These are phyloP conservation scores for Brienomyrus brachyistius DNA, from an alignment of 2,113 vertebrate species.

Conservation along the genomic window DNA sequence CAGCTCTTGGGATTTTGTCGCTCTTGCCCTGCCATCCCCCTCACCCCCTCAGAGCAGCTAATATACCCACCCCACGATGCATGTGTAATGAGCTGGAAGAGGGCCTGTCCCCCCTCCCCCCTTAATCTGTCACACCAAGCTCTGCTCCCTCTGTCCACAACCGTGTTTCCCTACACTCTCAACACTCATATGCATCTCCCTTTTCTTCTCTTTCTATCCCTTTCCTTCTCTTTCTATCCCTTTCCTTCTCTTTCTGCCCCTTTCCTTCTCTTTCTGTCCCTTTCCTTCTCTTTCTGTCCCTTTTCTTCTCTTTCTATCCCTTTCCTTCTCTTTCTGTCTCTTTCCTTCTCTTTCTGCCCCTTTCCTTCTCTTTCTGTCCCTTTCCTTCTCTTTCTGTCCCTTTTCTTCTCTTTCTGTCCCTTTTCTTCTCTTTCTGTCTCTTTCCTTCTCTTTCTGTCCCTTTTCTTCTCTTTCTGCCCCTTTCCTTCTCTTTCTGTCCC, in stretches of 20 bases:
- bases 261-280: neutral
- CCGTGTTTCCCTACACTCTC: neutral
- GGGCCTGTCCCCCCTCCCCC: neutral
- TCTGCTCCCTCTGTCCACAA: neutral
- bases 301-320: too few species aligned
- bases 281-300: neutral
- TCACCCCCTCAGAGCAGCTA: neutral
- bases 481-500: too few species aligned
- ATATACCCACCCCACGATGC: conserved; percentile 31
- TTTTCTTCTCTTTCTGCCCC: too few species aligned
- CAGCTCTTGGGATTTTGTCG: neutral
- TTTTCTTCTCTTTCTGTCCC: neutral
- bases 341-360: too few species aligned
- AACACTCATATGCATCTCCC: neutral
- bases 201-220: neutral
- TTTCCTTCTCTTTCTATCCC: neutral
- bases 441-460: neutral
- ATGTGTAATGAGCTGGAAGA: conserved; percentile 32
- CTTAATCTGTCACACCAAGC: conserved; percentile 12
- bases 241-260: neutral
- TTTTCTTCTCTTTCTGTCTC: too few species aligned
- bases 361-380: too few species aligned
- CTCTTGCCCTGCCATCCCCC: neutral
- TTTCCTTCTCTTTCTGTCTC: neutral
- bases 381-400: neutral